Evolutionary conservation across 1,140 invertebrate species (phyloP), one percentile per base, ranked within the genome.

Genomic region (Drosophila teissieri): DNA sequence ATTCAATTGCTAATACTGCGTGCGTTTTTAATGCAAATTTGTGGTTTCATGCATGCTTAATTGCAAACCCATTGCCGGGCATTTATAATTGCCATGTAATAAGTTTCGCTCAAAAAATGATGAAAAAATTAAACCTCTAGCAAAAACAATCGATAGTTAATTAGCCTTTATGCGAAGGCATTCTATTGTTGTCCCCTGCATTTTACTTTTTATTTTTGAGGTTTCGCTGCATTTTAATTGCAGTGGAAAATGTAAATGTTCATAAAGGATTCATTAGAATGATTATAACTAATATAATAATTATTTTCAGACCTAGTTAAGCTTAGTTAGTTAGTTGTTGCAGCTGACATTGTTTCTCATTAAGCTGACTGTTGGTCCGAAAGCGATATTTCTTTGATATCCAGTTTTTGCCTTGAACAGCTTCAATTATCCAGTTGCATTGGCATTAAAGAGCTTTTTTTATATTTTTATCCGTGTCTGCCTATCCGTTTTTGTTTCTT

Each of bases 71-170:
- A 65, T 72, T 76, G 78, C 45, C 54, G 44, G 64, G 52, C 61
- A 68, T 68, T 75, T 81, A 73, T 84, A 80, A 85, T 86, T 86
- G 73, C 75, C 61, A 31, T 67, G 60, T 75, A 82, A 72, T 75
- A 78, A 70, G 75, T 70, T 68, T 40, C 46, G 58, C 24, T 27
- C 36, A 27, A 42, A 40, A 34, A 63, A 40, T 40, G 0, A 8
- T 61, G 36, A 44, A 72, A 51, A 19, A 44, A 17, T 27, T 15
- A 49, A 70, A 40, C 42, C 56, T 51, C n/a, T 39, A 34, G 39
- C 42, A 73, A 62, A 62, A 62, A 73, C 83, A 88, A 86, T 86
- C 83, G 70, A 88, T 88, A 86, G 83, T 83, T 83, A 86, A 86
- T 86, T 86, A 86, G 79, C 72, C 55, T 54, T 56, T 88, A 60